Evolutionary conservation across 2,888 invertebrate species (phyloP), one percentile per base, ranked within the genome.

Genomic region (Teleogryllus oceanicus): DNA sequence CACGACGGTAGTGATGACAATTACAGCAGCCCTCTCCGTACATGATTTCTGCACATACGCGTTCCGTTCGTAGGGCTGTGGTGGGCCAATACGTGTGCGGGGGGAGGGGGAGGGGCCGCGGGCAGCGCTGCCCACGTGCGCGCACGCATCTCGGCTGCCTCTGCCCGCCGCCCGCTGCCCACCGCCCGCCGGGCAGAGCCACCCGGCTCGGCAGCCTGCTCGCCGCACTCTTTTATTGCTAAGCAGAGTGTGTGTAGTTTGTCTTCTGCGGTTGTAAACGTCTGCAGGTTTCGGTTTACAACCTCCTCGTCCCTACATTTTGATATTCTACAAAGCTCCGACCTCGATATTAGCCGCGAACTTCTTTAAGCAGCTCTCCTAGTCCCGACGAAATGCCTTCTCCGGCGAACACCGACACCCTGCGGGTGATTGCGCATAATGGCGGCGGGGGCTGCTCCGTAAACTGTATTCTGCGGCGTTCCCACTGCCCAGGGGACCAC

Each of bases 191-290:
- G 37, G 37, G 8, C 37, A 37, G 8, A 37, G 37, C 37, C 37
- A 37, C 37, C 37, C 37, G 37, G 37, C 37, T 37, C 37, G 37
- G 37, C 37, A 8, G 37, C 37, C 62, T 62, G 13, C 62, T n/a
- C 62, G n/a, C 62, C 62, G 62, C 62, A 62, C 62, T 18, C 62
- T 62, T 37, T 62, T 62, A 62, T 62, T 62, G 62, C 62, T 62
- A 62, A 62, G 62, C 62, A 62, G 62, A 62, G 62, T 62, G 62
- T 62, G 62, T 62, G 62, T 62, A 62, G 62, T 62, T 62, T 62
- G 62, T 62, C 62, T 62, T 62, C 62, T 62, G 62, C 62, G 62
- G 62, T 62, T 62, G 62, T 62, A 62, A 62, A 62, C 62, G 62
- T 62, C 62, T 62, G 62, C 62, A 62, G 62, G 62, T 62, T 62